Evolutionary conservation across 2,797 vertebrate genomes (phyloP).

Genomic region (Cryptoprocta ferox): DNA sequence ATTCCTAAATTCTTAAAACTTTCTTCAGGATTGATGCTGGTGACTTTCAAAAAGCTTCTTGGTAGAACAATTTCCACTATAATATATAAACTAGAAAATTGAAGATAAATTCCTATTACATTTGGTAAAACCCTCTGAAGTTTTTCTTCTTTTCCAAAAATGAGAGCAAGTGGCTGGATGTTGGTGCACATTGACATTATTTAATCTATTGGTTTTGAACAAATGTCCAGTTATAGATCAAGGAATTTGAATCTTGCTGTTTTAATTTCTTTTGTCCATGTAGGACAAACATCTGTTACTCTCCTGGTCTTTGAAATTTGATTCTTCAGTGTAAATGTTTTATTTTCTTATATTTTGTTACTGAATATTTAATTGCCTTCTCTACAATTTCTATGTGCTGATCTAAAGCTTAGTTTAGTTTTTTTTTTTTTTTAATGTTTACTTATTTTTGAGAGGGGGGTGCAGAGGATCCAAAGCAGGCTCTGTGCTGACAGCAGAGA

Average conservation of each 20-base stretch:
- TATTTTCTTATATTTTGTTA: background rate
- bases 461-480: too few species aligned
- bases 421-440: background rate
- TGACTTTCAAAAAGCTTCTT: background rate
- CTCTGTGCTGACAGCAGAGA: too few species aligned
- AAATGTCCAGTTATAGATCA: background rate
- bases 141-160: background rate
- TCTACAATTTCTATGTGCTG: background rate
- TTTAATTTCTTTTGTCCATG: background rate
- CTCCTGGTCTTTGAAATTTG: background rate
- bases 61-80: background rate
- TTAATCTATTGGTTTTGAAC: background rate
- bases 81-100: background rate
- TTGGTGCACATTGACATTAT: background rate
- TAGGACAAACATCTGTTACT: background rate
- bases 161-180: background rate
- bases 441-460: too few species aligned
- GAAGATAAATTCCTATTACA: constrained; percentile 1
- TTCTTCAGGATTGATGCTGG: background rate
- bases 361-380: background rate
- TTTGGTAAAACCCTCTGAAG: background rate
- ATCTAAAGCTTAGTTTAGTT: background rate
- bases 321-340: background rate
- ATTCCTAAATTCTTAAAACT: background rate
- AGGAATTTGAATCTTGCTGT: background rate